Evolutionary conservation across 1,140 invertebrate species (phyloP), one percentile per base, ranked within the genome.

Genomic region (Solenopsis fugax): DNA sequence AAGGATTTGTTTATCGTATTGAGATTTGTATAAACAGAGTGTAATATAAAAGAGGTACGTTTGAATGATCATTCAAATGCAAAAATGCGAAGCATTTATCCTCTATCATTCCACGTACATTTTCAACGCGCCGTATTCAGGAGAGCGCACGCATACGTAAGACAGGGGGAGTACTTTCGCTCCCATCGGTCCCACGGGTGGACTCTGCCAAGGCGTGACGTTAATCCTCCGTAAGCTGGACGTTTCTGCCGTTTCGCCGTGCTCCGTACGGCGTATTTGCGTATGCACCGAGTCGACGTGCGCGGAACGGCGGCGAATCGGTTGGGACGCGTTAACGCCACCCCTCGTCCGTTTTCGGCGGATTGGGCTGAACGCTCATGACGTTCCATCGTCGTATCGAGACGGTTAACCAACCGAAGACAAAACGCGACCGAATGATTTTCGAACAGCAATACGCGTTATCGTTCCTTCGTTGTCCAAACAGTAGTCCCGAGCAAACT

Each of bases 301-400:
- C 67, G 82, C 88, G 85, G 76, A 78, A 48, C 12, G 71, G 29
- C 80, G 41, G 73, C 85, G 60, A 71, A 86, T 52, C 85, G 87
- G 87, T 81, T 81, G 82, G 88, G 76, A 80, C 85, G 85, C 84
- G 86, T 69, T 87, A 92, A 87, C 91, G 91, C 91, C 92, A 92
- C 52, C 93, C 93, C 93, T 93, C 80, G 88, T 94, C 87, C 84
- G 77, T 92, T 93, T 94, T 94, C 94, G 93, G 87, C 67, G 92
- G 93, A 94, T 93, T 94, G 92, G 90, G 87, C 92, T 93, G 91
- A 94, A 91, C 84, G 21, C 41, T 54, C 88, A 87, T 81, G 93
- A 94, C 92, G 92, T 91, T 92, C 88, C 93, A 88, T 89, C 85
- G 58, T 69, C 65, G 37, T 50, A 34, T 67, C 60, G 4, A 4